A percentile compares a stretch with the other conserved stretches of the same genome.
phyloP scores from a whole-genome alignment of 30 jellyfish, hydroid and myxozoan species.

The Mastigias papua region DNA sequence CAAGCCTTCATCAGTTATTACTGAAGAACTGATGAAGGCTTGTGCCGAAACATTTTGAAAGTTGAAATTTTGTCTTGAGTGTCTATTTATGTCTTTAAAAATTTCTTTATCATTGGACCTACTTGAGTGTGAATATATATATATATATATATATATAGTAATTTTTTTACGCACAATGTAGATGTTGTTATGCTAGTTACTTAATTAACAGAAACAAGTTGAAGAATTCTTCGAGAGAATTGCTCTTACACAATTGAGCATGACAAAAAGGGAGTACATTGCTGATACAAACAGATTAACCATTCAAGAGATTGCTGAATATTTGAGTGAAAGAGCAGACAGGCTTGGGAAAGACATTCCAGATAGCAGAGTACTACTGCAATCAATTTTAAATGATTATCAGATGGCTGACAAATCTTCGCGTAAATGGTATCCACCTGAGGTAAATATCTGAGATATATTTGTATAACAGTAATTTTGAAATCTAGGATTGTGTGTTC shows the following conservation, averaged over 20 bases:
- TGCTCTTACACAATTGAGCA: constrained; percentile 55
- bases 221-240: constrained; percentile 33
- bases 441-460: background rate
- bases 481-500: background rate
- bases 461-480: background rate
- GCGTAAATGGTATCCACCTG: constrained; percentile 60
- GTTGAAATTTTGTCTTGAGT: too few relatives aligned
- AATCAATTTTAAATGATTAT: constrained; percentile 42
- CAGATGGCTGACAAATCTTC: constrained; percentile 25
- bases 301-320: constrained; percentile 36
- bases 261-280: constrained; percentile 18
- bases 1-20: too few relatives aligned
- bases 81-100: too few relatives aligned
- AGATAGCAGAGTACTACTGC: constrained; percentile 13
- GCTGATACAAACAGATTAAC: background rate
- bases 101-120: too few relatives aligned
- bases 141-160: too few relatives aligned
- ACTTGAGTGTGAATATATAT: too few relatives aligned
- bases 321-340: constrained; percentile 30
- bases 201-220: constrained; percentile 9
- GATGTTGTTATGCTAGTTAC: background rate
- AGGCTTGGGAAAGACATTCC: constrained; percentile 6
- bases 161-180: background rate
- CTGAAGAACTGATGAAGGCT: too few relatives aligned
- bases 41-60: too few relatives aligned